phyloP scores from a whole-genome alignment of 2,888 invertebrate species.

The Acleris laterana region DNA sequence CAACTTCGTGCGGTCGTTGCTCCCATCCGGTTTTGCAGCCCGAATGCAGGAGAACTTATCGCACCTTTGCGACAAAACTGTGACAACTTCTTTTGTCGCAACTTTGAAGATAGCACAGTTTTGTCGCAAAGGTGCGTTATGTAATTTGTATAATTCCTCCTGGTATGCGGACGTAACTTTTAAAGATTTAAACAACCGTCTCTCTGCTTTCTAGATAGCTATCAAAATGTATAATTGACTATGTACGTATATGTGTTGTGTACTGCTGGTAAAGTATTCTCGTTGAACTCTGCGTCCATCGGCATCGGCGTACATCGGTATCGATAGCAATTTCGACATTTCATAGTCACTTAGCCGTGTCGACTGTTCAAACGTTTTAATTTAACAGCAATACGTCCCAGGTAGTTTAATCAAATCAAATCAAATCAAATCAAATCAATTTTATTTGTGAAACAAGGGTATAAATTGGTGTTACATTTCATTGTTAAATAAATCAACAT shows the following conservation, averaged over 20 bases:
- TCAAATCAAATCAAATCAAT: no score
- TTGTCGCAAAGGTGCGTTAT: no score
- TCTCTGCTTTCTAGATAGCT: no score
- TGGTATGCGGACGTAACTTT: constrained; percentile 41
- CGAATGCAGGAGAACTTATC: constrained; percentile 65
- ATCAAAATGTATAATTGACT: no score
- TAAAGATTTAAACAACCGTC: background rate
- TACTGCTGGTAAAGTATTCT: no score
- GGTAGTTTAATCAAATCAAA: no score
- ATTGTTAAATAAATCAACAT: constrained; percentile 49
- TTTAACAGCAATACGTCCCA: constrained; percentile 41
- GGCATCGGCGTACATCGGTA: background rate
- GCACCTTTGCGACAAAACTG: no score
- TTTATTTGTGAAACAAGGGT: no score
- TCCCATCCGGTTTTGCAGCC: constrained; percentile 59
- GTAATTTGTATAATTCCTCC: constrained; percentile 65
- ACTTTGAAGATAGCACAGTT: no score
- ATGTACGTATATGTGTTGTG: no score
- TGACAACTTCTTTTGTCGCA: no score
- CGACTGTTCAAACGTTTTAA: constrained; percentile 31
- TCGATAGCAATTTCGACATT: constrained; percentile 11
- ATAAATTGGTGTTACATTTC: no score
- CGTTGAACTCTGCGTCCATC: background rate
- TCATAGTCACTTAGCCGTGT: constrained; percentile 15
- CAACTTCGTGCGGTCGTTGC: constrained; percentile 64